Conservation (phyloP, 2,113 vertebrate species). For the Ctenomys sociabilis region DNA sequence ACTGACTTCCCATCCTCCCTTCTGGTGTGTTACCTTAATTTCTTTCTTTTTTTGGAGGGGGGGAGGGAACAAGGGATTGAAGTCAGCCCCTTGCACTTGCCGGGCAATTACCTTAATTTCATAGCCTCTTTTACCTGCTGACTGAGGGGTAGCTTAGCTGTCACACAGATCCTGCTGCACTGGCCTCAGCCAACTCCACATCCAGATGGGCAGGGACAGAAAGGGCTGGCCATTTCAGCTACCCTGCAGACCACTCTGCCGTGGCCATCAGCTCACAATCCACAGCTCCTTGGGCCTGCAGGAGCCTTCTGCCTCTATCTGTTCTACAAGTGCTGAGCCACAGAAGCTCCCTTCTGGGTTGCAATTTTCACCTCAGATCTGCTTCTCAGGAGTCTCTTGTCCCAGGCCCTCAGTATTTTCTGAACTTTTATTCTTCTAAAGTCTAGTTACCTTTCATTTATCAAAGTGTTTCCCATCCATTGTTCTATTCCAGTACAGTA, state of each 20-base stretch:
- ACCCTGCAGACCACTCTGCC: background rate
- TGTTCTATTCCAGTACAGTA: background rate
- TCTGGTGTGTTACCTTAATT: background rate
- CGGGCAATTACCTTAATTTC: too few relatives aligned
- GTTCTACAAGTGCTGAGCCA: background rate
- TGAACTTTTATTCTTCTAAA: background rate
- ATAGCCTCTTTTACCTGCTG: too few relatives aligned
- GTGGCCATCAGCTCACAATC: background rate
- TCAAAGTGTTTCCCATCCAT: background rate
- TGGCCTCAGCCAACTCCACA: background rate
- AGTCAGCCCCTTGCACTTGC: too few relatives aligned
- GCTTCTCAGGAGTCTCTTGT: background rate
- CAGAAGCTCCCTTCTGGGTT: background rate
- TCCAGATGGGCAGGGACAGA: background rate
- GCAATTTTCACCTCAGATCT: background rate
- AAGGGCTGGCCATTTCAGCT: background rate
- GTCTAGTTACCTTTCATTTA: background rate
- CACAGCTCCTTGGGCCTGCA: background rate
- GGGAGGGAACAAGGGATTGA: too few relatives aligned
- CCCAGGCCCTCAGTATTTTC: background rate
- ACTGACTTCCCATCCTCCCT: background rate
- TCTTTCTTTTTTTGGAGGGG: too few relatives aligned
- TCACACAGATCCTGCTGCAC: background rate
- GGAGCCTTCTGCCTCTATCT: background rate
- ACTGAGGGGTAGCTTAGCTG: background rate